These are phyloP conservation scores for Oscheius sp. DNA, from an alignment of 2,888 invertebrate species.

Conservation along the genomic window DNA sequence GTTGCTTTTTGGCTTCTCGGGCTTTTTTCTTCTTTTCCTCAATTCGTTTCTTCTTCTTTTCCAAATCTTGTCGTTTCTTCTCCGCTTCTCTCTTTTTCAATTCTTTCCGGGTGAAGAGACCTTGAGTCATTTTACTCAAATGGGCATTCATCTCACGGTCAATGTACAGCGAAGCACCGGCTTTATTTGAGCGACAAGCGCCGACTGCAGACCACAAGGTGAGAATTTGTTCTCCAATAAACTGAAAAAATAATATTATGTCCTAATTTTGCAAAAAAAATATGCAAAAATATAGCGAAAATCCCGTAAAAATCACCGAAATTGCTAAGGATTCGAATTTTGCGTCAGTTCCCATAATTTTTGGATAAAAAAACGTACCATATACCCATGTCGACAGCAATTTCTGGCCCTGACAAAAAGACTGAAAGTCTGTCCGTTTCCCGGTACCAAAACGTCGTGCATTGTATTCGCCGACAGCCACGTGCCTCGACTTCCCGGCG, in stretches of 20 bases:
- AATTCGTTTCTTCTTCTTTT: too few species aligned
- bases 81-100: neutral
- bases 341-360: too few species aligned
- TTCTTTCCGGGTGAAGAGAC: neutral
- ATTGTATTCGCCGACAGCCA: neutral
- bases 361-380: constrained; percentile 13
- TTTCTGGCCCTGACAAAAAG: constrained; percentile 11
- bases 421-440: neutral
- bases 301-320: too few species aligned
- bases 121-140: constrained; percentile 4
- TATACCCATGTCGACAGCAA: neutral
- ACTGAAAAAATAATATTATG: neutral
- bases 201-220: constrained; percentile 13
- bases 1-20: neutral
- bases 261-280: too few species aligned
- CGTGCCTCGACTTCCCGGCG: constrained; percentile 10
- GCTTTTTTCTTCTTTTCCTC: neutral
- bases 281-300: too few species aligned
- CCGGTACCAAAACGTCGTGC: neutral
- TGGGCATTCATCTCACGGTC: constrained; percentile 6
- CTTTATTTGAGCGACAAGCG: neutral
- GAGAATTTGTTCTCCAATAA: neutral
- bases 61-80: too few species aligned
- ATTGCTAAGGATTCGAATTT: too few species aligned
- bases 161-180: constrained; percentile 2